Conservation (phyloP, 2,888 invertebrate species). For the Orthonychiurus folsomi region DNA sequence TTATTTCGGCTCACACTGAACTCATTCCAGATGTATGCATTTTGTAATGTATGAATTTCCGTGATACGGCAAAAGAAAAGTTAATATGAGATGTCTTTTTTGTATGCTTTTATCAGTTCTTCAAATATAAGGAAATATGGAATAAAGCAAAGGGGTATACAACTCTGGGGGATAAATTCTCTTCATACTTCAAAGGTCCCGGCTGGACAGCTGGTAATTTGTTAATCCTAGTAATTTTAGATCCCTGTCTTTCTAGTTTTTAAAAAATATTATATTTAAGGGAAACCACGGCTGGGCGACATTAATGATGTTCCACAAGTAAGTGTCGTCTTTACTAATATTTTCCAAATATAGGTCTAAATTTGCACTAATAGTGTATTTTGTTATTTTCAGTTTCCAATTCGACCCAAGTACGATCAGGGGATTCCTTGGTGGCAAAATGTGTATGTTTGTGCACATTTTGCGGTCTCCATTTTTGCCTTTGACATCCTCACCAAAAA, state of each 20-base stretch:
- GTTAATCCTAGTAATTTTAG: too few species aligned
- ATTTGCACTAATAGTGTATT: too few species aligned
- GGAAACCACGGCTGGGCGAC: conserved; percentile 62
- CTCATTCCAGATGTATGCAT: not conserved
- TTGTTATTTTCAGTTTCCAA: not conserved
- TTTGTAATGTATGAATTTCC: not conserved
- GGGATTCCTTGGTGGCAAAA: not conserved
- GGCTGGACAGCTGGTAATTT: conserved; percentile 86
- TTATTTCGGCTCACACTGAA: not conserved
- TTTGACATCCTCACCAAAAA: not conserved
- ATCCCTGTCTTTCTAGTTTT: too few species aligned
- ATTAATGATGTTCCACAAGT: conserved; percentile 67
- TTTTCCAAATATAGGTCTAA: too few species aligned
- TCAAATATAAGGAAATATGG: not conserved
- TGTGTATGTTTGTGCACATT: not conserved
- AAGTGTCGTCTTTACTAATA: conserved; percentile 33
- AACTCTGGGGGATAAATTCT: conserved; percentile 56
- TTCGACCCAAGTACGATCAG: not conserved
- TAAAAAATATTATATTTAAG: too few species aligned
- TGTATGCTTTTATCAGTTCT: not conserved
- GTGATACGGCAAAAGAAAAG: too few species aligned
- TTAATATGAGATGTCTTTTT: not conserved
- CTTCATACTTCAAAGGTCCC: conserved; percentile 69
- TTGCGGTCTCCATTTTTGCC: not conserved
- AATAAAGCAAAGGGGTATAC: conserved; percentile 25